Evolutionary conservation across 2,888 invertebrate genomes (phyloP).

Genomic region (Drosophila seclusa): DNA sequence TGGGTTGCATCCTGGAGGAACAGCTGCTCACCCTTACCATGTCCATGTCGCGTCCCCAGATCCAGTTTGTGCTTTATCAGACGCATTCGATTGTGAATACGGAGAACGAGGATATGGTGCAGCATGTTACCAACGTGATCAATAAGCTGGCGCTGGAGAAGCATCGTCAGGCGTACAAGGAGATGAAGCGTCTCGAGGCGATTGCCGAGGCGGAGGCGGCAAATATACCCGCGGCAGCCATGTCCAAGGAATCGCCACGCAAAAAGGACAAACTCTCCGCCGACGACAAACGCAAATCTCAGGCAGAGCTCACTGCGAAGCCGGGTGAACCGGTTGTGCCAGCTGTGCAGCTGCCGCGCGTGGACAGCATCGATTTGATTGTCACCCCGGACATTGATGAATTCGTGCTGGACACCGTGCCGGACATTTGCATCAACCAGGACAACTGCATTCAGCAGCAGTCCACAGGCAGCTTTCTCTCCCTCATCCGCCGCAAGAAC

Average conservation of each 20-base stretch:
- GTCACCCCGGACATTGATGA: constrained; percentile 84
- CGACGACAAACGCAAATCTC: constrained; percentile 60
- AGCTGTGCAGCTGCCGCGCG: constrained; percentile 42
- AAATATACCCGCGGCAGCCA: constrained; percentile 81
- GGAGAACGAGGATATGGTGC: constrained; percentile 91
- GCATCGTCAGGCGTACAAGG: constrained; percentile 86
- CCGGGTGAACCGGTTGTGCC: constrained; percentile 17
- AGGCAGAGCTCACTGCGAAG: constrained; percentile 41
- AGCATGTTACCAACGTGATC: constrained; percentile 88
- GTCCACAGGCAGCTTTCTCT: constrained; percentile 87
- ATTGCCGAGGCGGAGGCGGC: constrained; percentile 82
- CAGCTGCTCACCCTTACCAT: constrained; percentile 90
- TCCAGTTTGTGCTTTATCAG: constrained; percentile 92
- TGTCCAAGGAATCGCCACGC: constrained; percentile 70
- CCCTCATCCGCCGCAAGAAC: constrained; percentile 87
- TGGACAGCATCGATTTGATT: constrained; percentile 64
- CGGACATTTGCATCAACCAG: constrained; percentile 87
- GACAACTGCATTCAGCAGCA: constrained; percentile 85
- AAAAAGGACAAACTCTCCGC: constrained; percentile 65
- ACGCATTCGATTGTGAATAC: constrained; percentile 91
- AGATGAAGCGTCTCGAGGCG: constrained; percentile 80
- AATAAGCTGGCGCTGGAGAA: constrained; percentile 90
- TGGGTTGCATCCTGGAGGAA: constrained; percentile 89
- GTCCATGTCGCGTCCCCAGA: constrained; percentile 92
- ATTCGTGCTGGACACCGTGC: constrained; percentile 88